Evolutionary conservation across 2,113 vertebrate genomes (phyloP).

Genomic region (Actenoides hombroni): DNA sequence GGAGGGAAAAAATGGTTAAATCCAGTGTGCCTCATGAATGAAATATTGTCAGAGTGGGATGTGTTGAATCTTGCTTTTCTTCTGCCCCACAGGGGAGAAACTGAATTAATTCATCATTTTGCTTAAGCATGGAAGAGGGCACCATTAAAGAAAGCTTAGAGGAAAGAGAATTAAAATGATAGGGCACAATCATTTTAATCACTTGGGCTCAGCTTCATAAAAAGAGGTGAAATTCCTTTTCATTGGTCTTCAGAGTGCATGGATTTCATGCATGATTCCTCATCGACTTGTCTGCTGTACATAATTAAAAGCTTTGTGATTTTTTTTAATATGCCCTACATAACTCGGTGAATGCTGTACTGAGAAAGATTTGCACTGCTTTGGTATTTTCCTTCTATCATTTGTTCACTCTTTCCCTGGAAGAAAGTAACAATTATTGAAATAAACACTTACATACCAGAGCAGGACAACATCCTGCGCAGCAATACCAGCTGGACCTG

Average conservation of each 20-base stretch:
- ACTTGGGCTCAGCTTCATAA: constrained; percentile 46
- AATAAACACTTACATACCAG: not conserved
- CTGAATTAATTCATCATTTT: constrained; percentile 55
- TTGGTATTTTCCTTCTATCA: not conserved
- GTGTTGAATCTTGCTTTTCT: constrained; percentile 42
- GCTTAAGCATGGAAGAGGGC: constrained; percentile 41
- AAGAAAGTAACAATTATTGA: not conserved
- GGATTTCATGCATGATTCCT: constrained; percentile 52
- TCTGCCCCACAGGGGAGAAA: constrained; percentile 38
- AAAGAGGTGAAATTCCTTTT: constrained; percentile 56
- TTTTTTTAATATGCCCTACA: not conserved
- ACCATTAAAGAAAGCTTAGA: constrained; percentile 49
- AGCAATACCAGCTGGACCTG: not conserved
- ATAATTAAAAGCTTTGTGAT: constrained; percentile 19
- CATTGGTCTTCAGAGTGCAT: constrained; percentile 34
- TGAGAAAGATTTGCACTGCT: not conserved
- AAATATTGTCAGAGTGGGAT: constrained; percentile 18
- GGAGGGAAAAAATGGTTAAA: not conserved
- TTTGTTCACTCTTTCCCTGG: not conserved
- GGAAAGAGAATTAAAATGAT: constrained; percentile 56
- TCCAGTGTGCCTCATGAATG: constrained; percentile 25
- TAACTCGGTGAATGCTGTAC: not conserved
- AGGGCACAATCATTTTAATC: constrained; percentile 46
- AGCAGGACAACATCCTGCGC: not conserved
- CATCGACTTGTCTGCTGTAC: not conserved